Conservation (phyloP, 2,113 vertebrate genomes). For the Pluvialis apricaria region DNA sequence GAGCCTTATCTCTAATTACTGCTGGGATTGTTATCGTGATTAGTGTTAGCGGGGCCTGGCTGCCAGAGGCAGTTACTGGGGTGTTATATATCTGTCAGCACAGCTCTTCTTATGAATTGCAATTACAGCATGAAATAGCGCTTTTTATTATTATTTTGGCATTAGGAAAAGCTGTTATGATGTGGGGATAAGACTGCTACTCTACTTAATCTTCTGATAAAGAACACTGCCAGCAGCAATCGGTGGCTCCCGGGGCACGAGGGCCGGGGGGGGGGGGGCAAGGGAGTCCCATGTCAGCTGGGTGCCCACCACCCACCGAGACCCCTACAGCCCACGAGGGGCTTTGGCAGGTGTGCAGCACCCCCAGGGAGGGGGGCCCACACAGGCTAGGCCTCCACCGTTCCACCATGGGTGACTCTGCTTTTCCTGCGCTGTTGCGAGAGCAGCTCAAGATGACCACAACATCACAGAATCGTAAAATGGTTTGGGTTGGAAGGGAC, state of each 20-base stretch:
- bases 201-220: background rate
- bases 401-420: rapidly evolving
- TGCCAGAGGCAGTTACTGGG: background rate
- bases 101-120: background rate
- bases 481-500: too few species aligned
- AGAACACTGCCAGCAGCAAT: background rate
- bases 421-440: background rate
- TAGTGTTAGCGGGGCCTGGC: background rate
- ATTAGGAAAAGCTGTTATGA: background rate
- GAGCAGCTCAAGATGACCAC: background rate
- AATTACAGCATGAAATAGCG: background rate
- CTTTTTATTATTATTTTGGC: background rate
- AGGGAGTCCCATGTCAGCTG: background rate
- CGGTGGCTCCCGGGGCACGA: background rate
- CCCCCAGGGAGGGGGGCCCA: background rate
- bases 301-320: background rate
- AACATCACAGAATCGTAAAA: background rate
- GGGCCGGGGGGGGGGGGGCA: background rate
- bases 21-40: background rate
- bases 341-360: background rate
- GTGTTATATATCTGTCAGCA: background rate
- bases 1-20: background rate
- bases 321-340: rapidly evolving
- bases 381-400: background rate
- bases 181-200: background rate